Percentiles rank a stretch among this genome's conserved stretches.
Conservation (phyloP, 53 echinoderm and acorn worm genomes). For the Holothuria scabra region DNA sequence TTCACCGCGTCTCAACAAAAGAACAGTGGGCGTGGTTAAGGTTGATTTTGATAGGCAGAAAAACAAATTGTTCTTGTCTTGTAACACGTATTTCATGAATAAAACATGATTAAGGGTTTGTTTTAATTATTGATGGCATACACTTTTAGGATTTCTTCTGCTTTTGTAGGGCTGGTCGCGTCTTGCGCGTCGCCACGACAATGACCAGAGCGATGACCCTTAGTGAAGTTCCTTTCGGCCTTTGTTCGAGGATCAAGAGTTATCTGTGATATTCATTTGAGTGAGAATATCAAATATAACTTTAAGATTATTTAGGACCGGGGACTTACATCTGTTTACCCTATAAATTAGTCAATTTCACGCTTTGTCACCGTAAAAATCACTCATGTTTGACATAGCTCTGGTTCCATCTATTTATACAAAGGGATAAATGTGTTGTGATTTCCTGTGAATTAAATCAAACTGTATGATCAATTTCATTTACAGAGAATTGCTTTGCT, state of each 20-base stretch:
- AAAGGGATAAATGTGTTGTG: slow-evolving; percentile 11
- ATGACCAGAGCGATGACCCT: slow-evolving; percentile 22
- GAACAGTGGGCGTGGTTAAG: too few relatives aligned
- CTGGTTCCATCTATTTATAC: background rate
- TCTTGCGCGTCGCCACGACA: too few relatives aligned
- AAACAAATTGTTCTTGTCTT: too few relatives aligned
- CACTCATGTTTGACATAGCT: slow-evolving; percentile 13
- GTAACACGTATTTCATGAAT: too few relatives aligned
- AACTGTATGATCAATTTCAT: background rate
- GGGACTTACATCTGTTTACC: slow-evolving; percentile 19
- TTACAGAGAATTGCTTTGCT: too few relatives aligned
- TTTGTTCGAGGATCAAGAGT: background rate
- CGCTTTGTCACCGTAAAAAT: slow-evolving; percentile 13
- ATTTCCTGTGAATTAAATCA: slow-evolving; percentile 10
- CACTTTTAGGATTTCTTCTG: too few relatives aligned
- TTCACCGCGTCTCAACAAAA: too few relatives aligned
- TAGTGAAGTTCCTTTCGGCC: background rate
- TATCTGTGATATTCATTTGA: slow-evolving; percentile 15
- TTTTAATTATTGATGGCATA: too few relatives aligned
- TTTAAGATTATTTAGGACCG: slow-evolving; percentile 20
- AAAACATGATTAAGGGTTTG: too few relatives aligned
- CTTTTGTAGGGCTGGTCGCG: too few relatives aligned
- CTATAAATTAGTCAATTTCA: slow-evolving; percentile 43
- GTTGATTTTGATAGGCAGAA: too few relatives aligned
- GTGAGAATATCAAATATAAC: slow-evolving; percentile 27